Evolutionary conservation across 2,888 invertebrate genomes (phyloP), one percentile per base, ranked within the genome.

Genomic region (Fragum fragum): DNA sequence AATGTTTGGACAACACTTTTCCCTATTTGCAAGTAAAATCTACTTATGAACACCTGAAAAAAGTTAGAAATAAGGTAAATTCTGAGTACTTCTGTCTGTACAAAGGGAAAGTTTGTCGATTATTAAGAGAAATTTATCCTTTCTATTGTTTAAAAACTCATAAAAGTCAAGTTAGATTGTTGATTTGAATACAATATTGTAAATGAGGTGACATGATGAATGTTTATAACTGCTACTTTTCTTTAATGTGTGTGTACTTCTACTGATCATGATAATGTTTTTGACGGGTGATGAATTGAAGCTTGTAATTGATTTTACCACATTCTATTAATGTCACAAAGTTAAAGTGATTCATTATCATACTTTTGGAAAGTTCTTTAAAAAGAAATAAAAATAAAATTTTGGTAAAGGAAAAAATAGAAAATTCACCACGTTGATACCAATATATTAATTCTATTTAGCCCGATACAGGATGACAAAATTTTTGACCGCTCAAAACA

Each of bases 271-370:
- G n/a, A 47, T 9, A 47, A 47, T 47, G 47, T 47, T 47, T 14
- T n/a, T 61, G 61, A 61, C 61, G 28, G n/a, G 32, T 61, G 61
- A 61, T 61, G 32, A 61, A 61, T 61, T 29, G 29, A n/a, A 29
- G 61, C 61, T 32, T 32, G 29, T 29, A 61, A 61, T 61, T 61
- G 61, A 61, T 61, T 47, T 47, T 47, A 47, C 47, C 7, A 47
- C 47, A 47, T 47, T 47, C 47, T n/a, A 14, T 47, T 47, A 47
- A 47, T 47, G 47, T 47, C 47, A 47, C 14, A 5, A 47, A 16
- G n/a, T 3, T 47, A 1, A 47, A 47, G 18, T 47, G 47, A 14
- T 47, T 47, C 47, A 47, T 47, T 47, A 47, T 14, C 16, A 18
- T 47, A 14, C n/a, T 47, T 47, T 14, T 47, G n/a, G 47, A 47